These are phyloP conservation scores for Chionoecetes opilio DNA, from an alignment of 1,140 invertebrate species.

Conservation along the genomic window DNA sequence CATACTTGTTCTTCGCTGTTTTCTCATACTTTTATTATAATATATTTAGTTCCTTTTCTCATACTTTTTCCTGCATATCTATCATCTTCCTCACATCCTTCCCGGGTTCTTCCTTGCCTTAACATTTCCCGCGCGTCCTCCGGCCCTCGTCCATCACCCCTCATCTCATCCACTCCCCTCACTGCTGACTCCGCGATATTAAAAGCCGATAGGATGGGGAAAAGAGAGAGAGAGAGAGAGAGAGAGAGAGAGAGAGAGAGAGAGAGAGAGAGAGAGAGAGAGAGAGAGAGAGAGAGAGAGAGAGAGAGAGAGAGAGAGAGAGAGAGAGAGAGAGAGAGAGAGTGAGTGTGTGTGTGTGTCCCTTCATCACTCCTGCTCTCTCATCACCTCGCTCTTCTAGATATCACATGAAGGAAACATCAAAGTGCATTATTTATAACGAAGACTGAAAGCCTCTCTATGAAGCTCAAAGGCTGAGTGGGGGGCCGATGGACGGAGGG, in stretches of 20 bases:
- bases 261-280: background rate
- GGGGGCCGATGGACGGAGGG: background rate
- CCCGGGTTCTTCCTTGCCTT: background rate
- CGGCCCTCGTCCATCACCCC: background rate
- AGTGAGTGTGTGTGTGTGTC: background rate
- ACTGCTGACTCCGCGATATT: background rate
- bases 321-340: background rate
- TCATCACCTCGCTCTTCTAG: background rate
- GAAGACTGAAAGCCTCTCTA: background rate
- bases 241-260: background rate
- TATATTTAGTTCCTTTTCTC: background rate
- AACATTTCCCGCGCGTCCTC: background rate
- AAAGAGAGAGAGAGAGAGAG: background rate
- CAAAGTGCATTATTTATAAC: conserved; percentile 12
- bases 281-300: too few relatives aligned
- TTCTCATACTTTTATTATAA: too few relatives aligned
- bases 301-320: too few relatives aligned
- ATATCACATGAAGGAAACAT: conserved; percentile 30
- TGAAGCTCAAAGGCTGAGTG: background rate
- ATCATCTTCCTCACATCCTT: background rate
- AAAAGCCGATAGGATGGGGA: background rate
- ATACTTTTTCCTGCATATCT: too few relatives aligned
- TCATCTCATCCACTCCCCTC: background rate
- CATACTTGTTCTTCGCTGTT: too few relatives aligned
- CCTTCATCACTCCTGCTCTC: background rate